phyloP scores from a whole-genome alignment of 1,140 invertebrate species.

The Vanessa atalanta region DNA sequence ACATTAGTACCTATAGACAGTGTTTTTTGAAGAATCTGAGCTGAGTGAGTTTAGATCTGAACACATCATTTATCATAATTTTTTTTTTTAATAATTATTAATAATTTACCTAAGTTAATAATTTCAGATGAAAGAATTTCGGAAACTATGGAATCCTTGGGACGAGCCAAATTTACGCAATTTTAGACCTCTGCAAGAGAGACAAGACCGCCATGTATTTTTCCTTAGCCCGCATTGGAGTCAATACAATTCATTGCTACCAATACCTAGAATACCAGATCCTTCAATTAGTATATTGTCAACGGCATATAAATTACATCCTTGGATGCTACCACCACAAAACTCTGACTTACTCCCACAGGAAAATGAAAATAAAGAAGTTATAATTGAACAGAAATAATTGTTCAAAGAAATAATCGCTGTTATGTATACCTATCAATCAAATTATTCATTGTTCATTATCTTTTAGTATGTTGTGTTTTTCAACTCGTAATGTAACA shows the following conservation, averaged over 20 bases:
- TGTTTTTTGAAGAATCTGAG: no score
- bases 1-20: no score
- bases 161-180: constrained; percentile 67
- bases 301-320: constrained; percentile 51
- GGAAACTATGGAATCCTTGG: constrained; percentile 68
- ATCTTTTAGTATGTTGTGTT: no score
- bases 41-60: no score
- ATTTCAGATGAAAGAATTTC: constrained; percentile 75
- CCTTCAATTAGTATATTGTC: constrained; percentile 64
- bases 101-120: background rate
- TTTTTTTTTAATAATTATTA: no score
- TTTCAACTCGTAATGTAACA: background rate
- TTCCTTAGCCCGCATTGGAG: constrained; percentile 76
- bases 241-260: constrained; percentile 73
- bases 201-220: constrained; percentile 61
- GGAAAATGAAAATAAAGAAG: constrained; percentile 12
- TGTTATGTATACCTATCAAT: background rate
- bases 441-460: no score
- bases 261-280: constrained; percentile 68
- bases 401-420: background rate
- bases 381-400: constrained; percentile 14
- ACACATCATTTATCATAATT: no score
- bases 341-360: constrained; percentile 58
- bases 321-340: constrained; percentile 66
- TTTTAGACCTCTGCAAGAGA: constrained; percentile 61